Base-by-base conservation (phyloP, 2,113 vertebrate species). In the Myotis lucifugus region DNA sequence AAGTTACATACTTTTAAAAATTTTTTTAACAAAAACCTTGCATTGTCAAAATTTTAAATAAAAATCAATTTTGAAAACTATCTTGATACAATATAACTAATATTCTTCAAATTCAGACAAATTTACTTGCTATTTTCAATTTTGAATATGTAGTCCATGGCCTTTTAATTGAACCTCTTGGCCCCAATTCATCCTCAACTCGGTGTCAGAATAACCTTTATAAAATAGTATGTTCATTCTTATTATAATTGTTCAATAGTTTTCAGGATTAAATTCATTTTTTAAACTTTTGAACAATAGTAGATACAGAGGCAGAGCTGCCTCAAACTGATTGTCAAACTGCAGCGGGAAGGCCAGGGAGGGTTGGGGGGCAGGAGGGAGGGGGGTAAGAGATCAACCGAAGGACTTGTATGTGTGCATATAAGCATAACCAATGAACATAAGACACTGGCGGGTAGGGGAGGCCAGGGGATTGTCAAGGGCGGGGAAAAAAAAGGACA, bases 61-160 rank as follows among this genome's bases (percentile, higher is more conserved):
- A 84, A 94, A 94, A 74, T 93, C 27, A 50, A 42, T 77, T 81
- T 25, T 64, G 40, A 50, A 84, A 96, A 70, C 54, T 81, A 27
- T 46, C 42, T 59, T 85, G 59, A 81, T 88, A 91, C 10, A 91
- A 2, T 52, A 14, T 40, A 81, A 92, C 25, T 81, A 88, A 69
- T 42, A 5, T 61, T 96, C 13, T 91, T 85, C 34, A 81, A 89
- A 74, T 85, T 64, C 79, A 86, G 59, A 34, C 29, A 85, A 82
- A 89, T 70, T 61, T 48, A 56, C 50, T 92, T 66, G 12, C 1
- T 85, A n/a, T 64, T 89, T 82, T 81, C 61, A 94, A 54, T 74
- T 92, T 0, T 90, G 42, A 89, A 89, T 32, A 67, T 6, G 54
- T 0, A 67, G 5, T 85, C 85, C 66, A 34, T 42, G 10, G 29